These are phyloP conservation scores for Athetis lepigone DNA, from an alignment of 2,888 invertebrate genomes.

Conservation along the genomic window DNA sequence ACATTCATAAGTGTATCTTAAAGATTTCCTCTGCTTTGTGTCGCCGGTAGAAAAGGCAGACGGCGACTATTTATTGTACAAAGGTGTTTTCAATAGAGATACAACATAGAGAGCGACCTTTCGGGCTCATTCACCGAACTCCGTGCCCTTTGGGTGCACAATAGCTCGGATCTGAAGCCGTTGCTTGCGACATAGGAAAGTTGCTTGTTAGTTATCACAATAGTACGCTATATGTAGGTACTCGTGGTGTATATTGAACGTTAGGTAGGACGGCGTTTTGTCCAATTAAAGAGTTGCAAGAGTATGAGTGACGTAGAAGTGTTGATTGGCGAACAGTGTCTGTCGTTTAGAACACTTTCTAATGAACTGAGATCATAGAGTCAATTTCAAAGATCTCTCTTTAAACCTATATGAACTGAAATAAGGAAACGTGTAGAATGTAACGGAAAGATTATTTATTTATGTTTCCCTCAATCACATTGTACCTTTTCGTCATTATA, in stretches of 20 bases:
- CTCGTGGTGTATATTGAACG: conserved; percentile 17
- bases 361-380: background rate
- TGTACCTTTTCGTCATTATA: no score
- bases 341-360: background rate
- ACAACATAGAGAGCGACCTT: conserved; percentile 80
- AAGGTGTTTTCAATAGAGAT: conserved; percentile 77
- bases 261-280: conserved; percentile 15
- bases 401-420: no score
- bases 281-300: conserved; percentile 30
- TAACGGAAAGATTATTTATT: no score
- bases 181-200: conserved; percentile 66
- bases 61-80: conserved; percentile 72
- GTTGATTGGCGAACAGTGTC: background rate
- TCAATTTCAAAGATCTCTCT: background rate
- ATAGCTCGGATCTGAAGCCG: conserved; percentile 74
- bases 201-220: conserved; percentile 68
- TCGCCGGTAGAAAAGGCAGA: conserved; percentile 68
- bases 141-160: conserved; percentile 82
- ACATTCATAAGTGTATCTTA: conserved; percentile 48
- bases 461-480: no score
- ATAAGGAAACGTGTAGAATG: no score
- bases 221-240: conserved; percentile 44
- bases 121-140: conserved; percentile 79
- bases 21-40: conserved; percentile 61
- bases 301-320: background rate